A percentile compares a stretch with the other conserved stretches of the same genome.
phyloP scores from a whole-genome alignment of 2,797 vertebrate genomes.

The Aldrovandia affinis region DNA sequence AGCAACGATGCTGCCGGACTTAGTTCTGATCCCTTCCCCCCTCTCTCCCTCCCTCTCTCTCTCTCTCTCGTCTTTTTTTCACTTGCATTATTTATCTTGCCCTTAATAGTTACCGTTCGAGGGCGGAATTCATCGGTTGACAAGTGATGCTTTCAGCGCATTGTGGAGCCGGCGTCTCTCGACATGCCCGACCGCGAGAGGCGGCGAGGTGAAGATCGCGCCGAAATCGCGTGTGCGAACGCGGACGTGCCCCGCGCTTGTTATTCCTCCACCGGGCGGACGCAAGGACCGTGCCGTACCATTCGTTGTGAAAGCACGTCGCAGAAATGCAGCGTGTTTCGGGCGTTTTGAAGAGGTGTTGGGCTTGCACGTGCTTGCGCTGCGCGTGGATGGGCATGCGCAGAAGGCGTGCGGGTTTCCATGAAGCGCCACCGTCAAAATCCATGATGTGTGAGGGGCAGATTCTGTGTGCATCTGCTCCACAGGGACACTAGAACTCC shows the following conservation, averaged over 20 bases:
- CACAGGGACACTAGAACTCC: background rate
- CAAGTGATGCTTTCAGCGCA: constrained; percentile 59
- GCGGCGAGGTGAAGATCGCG: background rate
- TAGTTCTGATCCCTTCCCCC: constrained; percentile 52
- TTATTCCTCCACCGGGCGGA: background rate
- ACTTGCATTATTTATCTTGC: constrained; percentile 50
- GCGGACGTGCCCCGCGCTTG: background rate
- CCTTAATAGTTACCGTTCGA: constrained; percentile 51
- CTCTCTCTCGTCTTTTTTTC: constrained; percentile 46
- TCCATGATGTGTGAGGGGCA: background rate
- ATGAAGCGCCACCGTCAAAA: background rate
- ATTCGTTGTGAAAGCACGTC: background rate
- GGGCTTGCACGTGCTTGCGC: too few relatives aligned
- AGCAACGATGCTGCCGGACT: constrained; percentile 52
- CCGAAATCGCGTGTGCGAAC: background rate
- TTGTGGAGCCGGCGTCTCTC: constrained; percentile 46
- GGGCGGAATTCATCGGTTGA: constrained; percentile 59
- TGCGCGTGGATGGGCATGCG: background rate
- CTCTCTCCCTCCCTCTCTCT: background rate
- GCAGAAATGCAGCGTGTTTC: background rate
- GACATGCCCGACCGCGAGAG: constrained; percentile 38
- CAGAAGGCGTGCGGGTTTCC: background rate
- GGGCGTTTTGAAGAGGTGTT: background rate
- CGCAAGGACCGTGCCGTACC: background rate
- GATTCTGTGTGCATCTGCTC: background rate